Evolutionary conservation across 2,113 vertebrate genomes (phyloP), one percentile per base, ranked within the genome.

Genomic region (Phodopus roborovskii): DNA sequence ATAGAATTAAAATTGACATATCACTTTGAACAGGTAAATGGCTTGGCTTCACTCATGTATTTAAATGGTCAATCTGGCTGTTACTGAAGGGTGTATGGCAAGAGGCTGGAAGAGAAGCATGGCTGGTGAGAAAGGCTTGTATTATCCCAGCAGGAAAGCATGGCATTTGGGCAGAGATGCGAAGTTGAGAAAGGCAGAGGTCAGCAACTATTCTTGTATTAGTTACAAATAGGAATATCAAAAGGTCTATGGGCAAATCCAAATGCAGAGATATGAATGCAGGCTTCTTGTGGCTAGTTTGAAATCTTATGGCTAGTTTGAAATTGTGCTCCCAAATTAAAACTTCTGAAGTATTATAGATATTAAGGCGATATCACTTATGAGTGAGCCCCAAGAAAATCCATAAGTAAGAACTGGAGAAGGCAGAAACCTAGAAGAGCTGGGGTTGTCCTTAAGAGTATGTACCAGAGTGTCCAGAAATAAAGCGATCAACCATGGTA

Each of bases 171-270:
- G 33, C 7, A 10, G 64, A 4, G 36, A 3, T 78, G 17, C 24
- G 15, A 58, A 71, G 62, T n/a, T 26, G 56, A 85, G n/a, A 64
- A 1, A 82, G 6, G 74, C 64, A 36, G 26, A 92, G 36, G 26
- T 85, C 83, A 90, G 58, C 4, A 88, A 66, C 5, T 42, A 39
- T 73, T 70, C 66, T 74, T 87, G 7, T 90, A 90, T 88, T 87
- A 94, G 74, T 68, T n/a, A 60, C 16, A 93, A 90, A 92, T 84
- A 39, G 28, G 68, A n/a, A 90, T 3, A 88, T 53, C 17, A 62
- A 66, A 45, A n/a, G 36, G 60, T 62, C 56, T 71, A 48, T 75
- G 19, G 30, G 78, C 73, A 70, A 97, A 58, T 26, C 7, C 28
- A 9, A 7, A 50, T 75, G 33, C 16, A 93, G 15, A 84, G 70